Base-by-base conservation (phyloP, 2,797 vertebrate species). In the Clarias platycephalus region DNA sequence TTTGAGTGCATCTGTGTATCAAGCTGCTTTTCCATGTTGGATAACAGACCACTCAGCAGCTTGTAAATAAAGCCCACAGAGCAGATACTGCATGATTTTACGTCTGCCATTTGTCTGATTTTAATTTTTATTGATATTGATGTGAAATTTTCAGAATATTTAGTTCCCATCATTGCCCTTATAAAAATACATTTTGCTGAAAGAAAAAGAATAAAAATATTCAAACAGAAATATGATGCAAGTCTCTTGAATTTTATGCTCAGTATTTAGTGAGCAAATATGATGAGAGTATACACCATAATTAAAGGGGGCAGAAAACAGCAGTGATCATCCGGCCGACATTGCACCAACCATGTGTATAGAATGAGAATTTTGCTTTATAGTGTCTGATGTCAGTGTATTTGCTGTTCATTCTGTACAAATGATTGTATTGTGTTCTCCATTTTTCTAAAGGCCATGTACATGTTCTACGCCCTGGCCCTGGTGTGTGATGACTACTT, bases 401-500 rank as follows among this genome's bases (percentile, higher is more conserved):
- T 58, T 20, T 18, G 31, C 16, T 82, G n/a, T 49, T 55, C 12
- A 70, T 66, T 68, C 4, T 55, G 31, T 75, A 34, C 22, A 63
- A 60, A 60, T 67, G 58, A 49, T 9, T 24, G 62, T 37, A 62
- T 44, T 74, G 20, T 85, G 26, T 40, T 81, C 20, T 84, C 6
- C 44, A 4, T 84, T 28, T 85, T 83, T 83, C 55, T 93, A 13
- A 91, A 99, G 97, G 95, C 97, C 0, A 95, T 98, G 93, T 99
- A 99, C 91, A 98, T 99, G 97, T 99, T 99, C 92, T 98, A 97
- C 1, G 97, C 97, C 0, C 91, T 98, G 92, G 98, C 98, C 1
- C 93, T 99, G 62, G 96, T 99, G 83, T 99, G 98, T 12, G 98
- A 99, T 49, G 98, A 99, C 94, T 99, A 98, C 94, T 99, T 99